Evolutionary conservation across 2,113 vertebrate species (phyloP), one percentile per base, ranked within the genome.

Genomic region (Cheirogaleus medius): DNA sequence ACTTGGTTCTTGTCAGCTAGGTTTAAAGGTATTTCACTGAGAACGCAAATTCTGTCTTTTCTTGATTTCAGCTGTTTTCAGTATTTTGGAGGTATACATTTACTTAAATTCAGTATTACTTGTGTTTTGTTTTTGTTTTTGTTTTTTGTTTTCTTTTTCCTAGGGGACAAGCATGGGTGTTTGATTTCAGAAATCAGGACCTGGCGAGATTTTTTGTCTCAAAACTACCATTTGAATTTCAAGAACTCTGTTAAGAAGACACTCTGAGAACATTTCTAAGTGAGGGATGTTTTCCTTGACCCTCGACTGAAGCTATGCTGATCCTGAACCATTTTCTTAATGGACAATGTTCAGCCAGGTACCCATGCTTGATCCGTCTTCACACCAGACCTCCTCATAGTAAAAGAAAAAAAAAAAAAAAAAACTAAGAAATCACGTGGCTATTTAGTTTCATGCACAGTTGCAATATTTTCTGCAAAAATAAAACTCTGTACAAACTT

Each of bases 81-180:
- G 99, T 99, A 99, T 99, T 99, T 99, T 98, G 98, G 99, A 99
- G 98, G 98, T 98, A 99, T 99, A 98, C 98, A 98, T 99, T 98
- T 98, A 98, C 98, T 99, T 99, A 98, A 99, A 99, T 98, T 99
- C 99, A 99, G 99, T 99, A 99, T 99, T 99, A 99, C 98, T 98
- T 99, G 98, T 99, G 98, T 97, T 98, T 98, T 97, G 98, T 97
- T 98, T 96, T 97, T 4, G 71, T 97, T 98, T 97, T 98, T 98
- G 95, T 96, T 0, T 91, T 97, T 98, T 97, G 95, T 98, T 98
- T 98, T 0, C 63, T 95, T 97, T 97, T 97, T 97, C 98, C 96
- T 94, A 96, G 95, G 98, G 98, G 98, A 98, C 98, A 98, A 98
- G 98, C 98, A 98, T 98, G 98, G 98, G 99, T 98, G 94, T 98